Evolutionary conservation across 2,888 invertebrate genomes (phyloP).

Genomic region (Archips xylosteana): DNA sequence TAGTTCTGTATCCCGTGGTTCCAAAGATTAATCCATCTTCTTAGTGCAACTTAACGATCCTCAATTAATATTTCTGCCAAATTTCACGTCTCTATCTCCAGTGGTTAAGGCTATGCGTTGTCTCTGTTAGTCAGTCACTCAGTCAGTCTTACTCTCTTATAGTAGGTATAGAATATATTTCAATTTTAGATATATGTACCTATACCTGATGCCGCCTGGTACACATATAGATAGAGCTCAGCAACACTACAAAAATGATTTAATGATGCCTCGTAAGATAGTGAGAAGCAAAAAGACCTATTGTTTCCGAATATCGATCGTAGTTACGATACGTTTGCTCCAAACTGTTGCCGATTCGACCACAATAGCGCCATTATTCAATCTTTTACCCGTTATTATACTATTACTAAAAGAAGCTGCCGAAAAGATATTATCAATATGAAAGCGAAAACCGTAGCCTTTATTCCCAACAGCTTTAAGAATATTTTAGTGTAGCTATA

Average conservation of each 20-base stretch:
- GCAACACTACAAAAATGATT: not conserved
- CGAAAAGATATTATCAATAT: slow-evolving; percentile 38
- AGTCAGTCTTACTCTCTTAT: no score
- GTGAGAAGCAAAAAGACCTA: slow-evolving; percentile 1
- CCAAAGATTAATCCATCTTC: no score
- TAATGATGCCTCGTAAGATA: slow-evolving; percentile 3
- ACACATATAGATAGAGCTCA: not conserved
- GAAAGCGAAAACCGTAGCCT: not conserved
- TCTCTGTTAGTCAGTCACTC: no score
- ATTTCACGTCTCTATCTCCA: no score
- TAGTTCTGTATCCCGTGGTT: no score
- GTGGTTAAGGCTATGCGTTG: no score
- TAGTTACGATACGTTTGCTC: slow-evolving; percentile 12
- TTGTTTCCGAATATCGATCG: slow-evolving; percentile 14
- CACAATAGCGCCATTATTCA: slow-evolving; percentile 30
- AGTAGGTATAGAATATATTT: no score
- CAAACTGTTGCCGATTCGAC: slow-evolving; percentile 30
- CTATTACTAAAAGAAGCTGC: slow-evolving; percentile 37
- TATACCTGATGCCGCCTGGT: no score
- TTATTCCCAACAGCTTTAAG: slow-evolving; percentile 16
- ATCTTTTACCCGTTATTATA: slow-evolving; percentile 33
- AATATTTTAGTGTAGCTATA: slow-evolving; percentile 16
- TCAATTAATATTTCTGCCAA: no score
- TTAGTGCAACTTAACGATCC: no score
- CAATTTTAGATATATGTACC: no score